These are phyloP conservation scores for Pygoscelis adeliae DNA, from an alignment of 2,113 vertebrate genomes.

Conservation along the genomic window DNA sequence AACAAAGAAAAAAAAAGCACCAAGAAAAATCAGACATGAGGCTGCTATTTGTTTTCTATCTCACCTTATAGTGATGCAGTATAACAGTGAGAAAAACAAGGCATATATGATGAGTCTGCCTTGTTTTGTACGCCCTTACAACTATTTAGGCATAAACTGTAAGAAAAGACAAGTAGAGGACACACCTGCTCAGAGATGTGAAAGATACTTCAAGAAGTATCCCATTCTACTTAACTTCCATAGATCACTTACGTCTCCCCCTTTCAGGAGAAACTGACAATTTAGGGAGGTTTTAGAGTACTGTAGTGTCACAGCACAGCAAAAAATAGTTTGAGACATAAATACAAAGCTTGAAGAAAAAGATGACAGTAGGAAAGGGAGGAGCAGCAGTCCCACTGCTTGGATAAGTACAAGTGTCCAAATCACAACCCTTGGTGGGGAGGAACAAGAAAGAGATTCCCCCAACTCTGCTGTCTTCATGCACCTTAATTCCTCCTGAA, in stretches of 20 bases:
- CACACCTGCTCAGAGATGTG: neutral
- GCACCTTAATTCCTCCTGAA: neutral
- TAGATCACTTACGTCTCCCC: accelerated
- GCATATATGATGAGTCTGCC: neutral
- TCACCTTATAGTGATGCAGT: neutral
- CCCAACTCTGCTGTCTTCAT: neutral
- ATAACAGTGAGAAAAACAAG: neutral
- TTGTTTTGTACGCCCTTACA: neutral
- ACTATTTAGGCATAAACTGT: neutral
- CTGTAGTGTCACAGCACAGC: neutral
- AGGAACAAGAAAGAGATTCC: neutral
- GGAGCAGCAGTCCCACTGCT: neutral
- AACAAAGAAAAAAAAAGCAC: neutral
- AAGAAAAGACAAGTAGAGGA: neutral
- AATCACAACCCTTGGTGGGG: accelerated
- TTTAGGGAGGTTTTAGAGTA: neutral
- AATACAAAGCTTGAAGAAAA: neutral
- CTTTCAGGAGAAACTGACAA: neutral
- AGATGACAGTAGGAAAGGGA: neutral
- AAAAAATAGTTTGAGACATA: neutral
- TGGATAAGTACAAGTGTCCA: no score
- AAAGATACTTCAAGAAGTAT: neutral
- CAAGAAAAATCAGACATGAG: neutral
- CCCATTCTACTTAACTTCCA: neutral
- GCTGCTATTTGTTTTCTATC: neutral